phyloP scores from a whole-genome alignment of 2,888 invertebrate genomes.

The Philopedon plagiatum region DNA sequence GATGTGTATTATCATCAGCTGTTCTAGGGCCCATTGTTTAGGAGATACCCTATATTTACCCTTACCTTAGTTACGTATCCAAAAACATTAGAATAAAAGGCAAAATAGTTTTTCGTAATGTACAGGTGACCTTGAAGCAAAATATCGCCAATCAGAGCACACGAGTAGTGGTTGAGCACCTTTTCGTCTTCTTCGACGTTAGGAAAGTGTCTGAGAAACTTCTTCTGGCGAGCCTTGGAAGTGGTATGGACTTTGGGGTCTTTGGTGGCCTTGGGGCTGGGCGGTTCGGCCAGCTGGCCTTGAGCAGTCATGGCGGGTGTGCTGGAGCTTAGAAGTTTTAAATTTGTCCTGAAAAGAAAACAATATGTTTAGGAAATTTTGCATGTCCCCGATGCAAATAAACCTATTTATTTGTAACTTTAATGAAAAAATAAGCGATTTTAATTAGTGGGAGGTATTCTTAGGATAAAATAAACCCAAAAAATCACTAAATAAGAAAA shows the following conservation, averaged over 20 bases:
- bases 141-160: constrained; percentile 93
- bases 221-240: constrained; percentile 86
- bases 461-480: too few species aligned
- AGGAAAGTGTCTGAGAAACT: constrained; percentile 90
- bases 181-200: constrained; percentile 87
- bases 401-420: too few species aligned
- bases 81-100: constrained; percentile 96
- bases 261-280: constrained; percentile 66
- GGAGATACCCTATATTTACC: too few species aligned
- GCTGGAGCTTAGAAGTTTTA: constrained; percentile 75
- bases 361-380: background rate
- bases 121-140: constrained; percentile 94
- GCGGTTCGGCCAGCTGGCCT: constrained; percentile 65
- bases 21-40: too few species aligned
- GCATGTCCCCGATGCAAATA: too few species aligned
- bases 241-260: constrained; percentile 70
- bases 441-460: too few species aligned
- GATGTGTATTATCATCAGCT: too few species aligned
- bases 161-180: constrained; percentile 92
- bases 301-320: constrained; percentile 70
- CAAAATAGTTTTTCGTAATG: constrained; percentile 95
- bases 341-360: constrained; percentile 70
- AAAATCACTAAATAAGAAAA: too few species aligned
- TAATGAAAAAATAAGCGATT: too few species aligned
- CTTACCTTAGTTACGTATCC: constrained; percentile 92